These are phyloP conservation scores for Salticus scenicus DNA, from an alignment of 2,888 invertebrate genomes.

Conservation along the genomic window DNA sequence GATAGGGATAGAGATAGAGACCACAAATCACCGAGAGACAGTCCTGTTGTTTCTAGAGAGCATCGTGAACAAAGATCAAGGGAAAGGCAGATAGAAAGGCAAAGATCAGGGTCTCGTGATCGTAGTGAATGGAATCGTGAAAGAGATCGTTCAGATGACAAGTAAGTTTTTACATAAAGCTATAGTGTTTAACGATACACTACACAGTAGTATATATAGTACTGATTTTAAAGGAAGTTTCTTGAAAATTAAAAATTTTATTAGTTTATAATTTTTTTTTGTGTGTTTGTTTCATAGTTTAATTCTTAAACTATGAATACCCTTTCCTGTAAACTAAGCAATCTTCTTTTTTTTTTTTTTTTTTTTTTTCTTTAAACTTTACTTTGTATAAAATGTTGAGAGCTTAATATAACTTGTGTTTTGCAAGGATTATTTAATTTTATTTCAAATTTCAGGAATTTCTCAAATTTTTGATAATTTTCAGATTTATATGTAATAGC, in stretches of 20 bases:
- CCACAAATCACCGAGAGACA: slow-evolving; percentile 45
- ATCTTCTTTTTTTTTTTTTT: too few species aligned
- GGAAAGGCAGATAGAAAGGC: slow-evolving; percentile 78
- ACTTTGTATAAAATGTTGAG: too few species aligned
- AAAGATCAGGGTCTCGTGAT: slow-evolving; percentile 73
- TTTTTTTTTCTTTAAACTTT: too few species aligned
- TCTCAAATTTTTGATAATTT: too few species aligned
- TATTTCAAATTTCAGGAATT: too few species aligned
- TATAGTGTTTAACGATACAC: neutral
- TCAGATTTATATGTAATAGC: too few species aligned
- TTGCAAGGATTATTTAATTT: too few species aligned
- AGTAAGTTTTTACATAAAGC: slow-evolving; percentile 32
- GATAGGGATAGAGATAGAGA: slow-evolving; percentile 29
- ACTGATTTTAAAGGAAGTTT: neutral
- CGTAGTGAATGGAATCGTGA: slow-evolving; percentile 73
- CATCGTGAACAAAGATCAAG: slow-evolving; percentile 68
- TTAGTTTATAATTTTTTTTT: neutral
- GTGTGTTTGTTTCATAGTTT: neutral
- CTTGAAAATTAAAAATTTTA: neutral
- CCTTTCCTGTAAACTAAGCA: too few species aligned
- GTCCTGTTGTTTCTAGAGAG: slow-evolving; percentile 48
- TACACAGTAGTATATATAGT: neutral
- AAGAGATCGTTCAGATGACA: slow-evolving; percentile 71
- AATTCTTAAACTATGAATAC: too few species aligned
- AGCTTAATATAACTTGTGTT: too few species aligned